phyloP scores from a whole-genome alignment of 2,888 invertebrate species.

The Escarpia spicata region DNA sequence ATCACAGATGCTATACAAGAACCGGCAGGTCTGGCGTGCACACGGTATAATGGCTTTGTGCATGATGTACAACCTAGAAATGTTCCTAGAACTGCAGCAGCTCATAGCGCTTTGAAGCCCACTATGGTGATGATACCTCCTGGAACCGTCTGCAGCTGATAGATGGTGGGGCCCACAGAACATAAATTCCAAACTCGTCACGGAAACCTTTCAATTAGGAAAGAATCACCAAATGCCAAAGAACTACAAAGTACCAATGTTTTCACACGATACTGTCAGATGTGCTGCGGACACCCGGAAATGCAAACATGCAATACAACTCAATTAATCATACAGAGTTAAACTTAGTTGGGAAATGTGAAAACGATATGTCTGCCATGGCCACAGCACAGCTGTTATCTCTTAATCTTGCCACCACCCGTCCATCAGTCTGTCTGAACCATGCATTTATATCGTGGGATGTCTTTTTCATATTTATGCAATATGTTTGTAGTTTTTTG shows the following conservation, averaged over 20 bases:
- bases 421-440: neutral
- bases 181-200: slow-evolving; percentile 16
- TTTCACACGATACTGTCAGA: neutral
- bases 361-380: neutral
- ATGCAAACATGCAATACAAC: slow-evolving; percentile 3
- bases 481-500: neutral
- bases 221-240: neutral
- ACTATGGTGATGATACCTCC: neutral
- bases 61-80: neutral
- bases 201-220: neutral
- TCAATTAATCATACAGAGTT: slow-evolving; percentile 16
- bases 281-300: neutral
- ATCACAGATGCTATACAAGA: neutral
- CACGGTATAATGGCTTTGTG: neutral
- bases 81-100: neutral
- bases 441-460: neutral
- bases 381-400: neutral
- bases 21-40: neutral
- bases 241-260: neutral
- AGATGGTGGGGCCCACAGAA: neutral
- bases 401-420: neutral
- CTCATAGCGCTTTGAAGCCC: neutral
- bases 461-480: slow-evolving; percentile 16
- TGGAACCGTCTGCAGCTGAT: neutral
- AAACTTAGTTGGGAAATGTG: slow-evolving; percentile 16